Evolutionary conservation across 2,888 invertebrate genomes (phyloP), one percentile per base, ranked within the genome.

Genomic region (Hipparchia sbordonii): DNA sequence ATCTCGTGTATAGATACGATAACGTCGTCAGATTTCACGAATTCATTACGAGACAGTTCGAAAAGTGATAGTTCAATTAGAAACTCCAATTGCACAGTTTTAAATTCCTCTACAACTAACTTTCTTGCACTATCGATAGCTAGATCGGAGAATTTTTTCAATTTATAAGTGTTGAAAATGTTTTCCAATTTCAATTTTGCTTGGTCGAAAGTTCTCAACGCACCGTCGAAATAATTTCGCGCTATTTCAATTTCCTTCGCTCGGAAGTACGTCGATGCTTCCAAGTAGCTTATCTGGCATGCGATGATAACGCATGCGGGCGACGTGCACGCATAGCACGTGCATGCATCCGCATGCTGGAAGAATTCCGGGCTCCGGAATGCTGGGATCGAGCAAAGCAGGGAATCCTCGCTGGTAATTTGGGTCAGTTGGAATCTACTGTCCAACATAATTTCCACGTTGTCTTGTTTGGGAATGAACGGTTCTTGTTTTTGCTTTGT

Each of bases 391-490:
- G 77, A 1, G 85, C 78, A 10, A 86, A 8, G 0, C 87, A 83
- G 0, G 91, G 90, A 10, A 8, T 57, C 89, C 90, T 0, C 78
- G 72, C n/a, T 84, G 57, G 8, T 57, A 8, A 23, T 57, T 23
- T 57, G 84, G 0, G 75, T 77, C 2, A 78, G 83, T 23, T 80
- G 85, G n/a, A 87, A 82, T 13, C 82, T 77, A 8, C 80, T 79
- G 7, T 92, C 89, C 0, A 88, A 70, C 88, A 92, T 90, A 0
- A 83, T 84, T 33, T 93, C 92, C 0, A 91, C n/a, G 2, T 84
- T 73, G 0, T 74, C 84, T 6, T 82, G 84, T 76, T 84, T 86
- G 0, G 88, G 85, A 0, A 84, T 84, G 71, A 81, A 79, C 0
- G 54, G 74, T 7, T 69, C 61, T 77, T 7, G 76, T 67, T 77